Conservation (phyloP, 2,797 vertebrate species). For the Gallinago stenura region DNA sequence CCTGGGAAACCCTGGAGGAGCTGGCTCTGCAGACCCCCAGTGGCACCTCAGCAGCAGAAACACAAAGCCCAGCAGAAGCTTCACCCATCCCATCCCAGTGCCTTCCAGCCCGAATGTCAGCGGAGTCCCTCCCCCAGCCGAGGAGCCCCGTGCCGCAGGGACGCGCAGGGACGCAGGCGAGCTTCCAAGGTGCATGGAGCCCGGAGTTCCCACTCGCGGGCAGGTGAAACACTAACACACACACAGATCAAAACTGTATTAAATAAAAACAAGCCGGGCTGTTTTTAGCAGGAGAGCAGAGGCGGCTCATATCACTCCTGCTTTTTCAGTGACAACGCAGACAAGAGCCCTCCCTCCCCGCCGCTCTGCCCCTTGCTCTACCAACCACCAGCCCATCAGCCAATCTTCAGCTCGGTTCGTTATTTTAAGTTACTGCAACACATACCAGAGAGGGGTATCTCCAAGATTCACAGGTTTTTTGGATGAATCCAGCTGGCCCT, state of each 20-base stretch:
- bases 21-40: not conserved
- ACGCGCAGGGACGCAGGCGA: not conserved
- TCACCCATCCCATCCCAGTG: not conserved
- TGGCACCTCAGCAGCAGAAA: not conserved
- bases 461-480: not conserved
- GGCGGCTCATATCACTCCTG: conserved; percentile 53
- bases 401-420: not conserved
- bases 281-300: conserved; percentile 64
- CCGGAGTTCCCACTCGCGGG: conserved; percentile 1
- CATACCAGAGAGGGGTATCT: not conserved
- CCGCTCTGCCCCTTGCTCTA: conserved; percentile 43
- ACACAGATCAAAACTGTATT: conserved; percentile 26
- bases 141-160: not conserved
- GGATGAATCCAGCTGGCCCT: not conserved
- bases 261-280: conserved; percentile 42
- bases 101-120: not conserved
- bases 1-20: not conserved
- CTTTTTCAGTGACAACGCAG: conserved; percentile 42
- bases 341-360: conserved; percentile 34
- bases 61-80: not conserved
- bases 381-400: conserved; percentile 35
- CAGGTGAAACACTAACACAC: conserved; percentile 50
- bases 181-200: not conserved
- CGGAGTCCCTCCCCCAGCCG: not conserved
- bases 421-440: conserved; percentile 59